Conservation (phyloP, 2,888 invertebrate species). For the Tromatobia lineatoria region DNA sequence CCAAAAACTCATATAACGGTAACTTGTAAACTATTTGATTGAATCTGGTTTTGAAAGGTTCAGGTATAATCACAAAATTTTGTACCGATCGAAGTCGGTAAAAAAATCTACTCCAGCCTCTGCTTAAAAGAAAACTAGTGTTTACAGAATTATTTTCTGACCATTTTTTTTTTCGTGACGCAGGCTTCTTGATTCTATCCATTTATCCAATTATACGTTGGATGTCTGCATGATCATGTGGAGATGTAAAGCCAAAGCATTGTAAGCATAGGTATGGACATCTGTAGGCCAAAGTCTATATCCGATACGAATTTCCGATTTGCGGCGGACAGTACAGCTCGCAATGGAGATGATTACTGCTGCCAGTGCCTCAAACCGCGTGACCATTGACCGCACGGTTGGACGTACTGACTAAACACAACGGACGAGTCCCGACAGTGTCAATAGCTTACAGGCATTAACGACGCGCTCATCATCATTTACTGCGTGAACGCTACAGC, state of each 20-base stretch:
- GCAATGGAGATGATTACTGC: constrained; percentile 45
- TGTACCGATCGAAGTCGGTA: too few species aligned
- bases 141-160: too few species aligned
- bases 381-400: constrained; percentile 41
- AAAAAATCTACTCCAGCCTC: too few species aligned
- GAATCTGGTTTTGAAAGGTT: too few species aligned
- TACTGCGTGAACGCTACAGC: background rate
- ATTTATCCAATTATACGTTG: background rate
- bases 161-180: too few species aligned
- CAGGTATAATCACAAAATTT: too few species aligned
- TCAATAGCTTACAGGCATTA: constrained; percentile 44
- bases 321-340: constrained; percentile 15
- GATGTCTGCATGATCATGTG: background rate
- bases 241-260: background rate
- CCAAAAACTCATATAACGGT: too few species aligned
- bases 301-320: constrained; percentile 55
- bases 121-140: too few species aligned
- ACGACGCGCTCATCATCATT: background rate
- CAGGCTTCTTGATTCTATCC: too few species aligned
- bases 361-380: constrained; percentile 32
- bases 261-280: constrained; percentile 7
- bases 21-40: too few species aligned
- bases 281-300: constrained; percentile 36
- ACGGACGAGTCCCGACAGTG: constrained; percentile 5
- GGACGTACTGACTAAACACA: constrained; percentile 25